A percentile compares a stretch with the other conserved stretches of the same genome.
Evolutionary conservation across 2,888 invertebrate genomes (phyloP).

Genomic region (Heliconius hortense): DNA sequence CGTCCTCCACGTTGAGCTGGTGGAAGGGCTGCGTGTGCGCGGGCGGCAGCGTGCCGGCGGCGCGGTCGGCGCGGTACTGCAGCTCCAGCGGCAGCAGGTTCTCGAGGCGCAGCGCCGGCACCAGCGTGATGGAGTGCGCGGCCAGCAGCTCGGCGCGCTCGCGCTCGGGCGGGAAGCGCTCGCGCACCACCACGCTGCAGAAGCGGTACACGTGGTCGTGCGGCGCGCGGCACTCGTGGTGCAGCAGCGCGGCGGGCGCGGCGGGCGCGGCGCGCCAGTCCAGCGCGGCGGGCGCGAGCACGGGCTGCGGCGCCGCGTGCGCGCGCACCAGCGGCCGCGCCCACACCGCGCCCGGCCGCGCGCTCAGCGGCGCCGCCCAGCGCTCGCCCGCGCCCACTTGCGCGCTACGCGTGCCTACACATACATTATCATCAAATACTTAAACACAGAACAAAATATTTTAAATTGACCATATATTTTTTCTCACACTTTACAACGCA

Average conservation of each 20-base stretch:
- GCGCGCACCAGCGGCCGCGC: constrained; percentile 60
- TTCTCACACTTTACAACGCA: neutral
- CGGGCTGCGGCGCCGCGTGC: constrained; percentile 57
- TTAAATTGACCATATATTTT: neutral
- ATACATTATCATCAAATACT: neutral
- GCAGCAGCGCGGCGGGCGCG: constrained; percentile 52
- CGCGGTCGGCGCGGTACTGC: constrained; percentile 74
- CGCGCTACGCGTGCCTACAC: constrained; percentile 32
- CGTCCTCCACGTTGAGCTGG: constrained; percentile 85
- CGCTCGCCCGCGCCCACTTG: constrained; percentile 79
- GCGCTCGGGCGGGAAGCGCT: constrained; percentile 89
- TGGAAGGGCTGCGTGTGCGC: constrained; percentile 68
- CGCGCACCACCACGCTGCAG: constrained; percentile 89
- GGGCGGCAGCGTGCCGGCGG: constrained; percentile 61
- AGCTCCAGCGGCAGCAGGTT: constrained; percentile 95
- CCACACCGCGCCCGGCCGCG: constrained; percentile 62
- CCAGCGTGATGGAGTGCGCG: constrained; percentile 92
- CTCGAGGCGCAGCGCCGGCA: constrained; percentile 91
- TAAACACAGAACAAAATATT: neutral
- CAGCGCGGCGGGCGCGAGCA: constrained; percentile 57
- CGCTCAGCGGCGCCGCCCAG: constrained; percentile 86
- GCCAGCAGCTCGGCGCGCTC: constrained; percentile 86
- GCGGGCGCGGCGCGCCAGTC: constrained; percentile 59
- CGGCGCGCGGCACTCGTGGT: constrained; percentile 65
- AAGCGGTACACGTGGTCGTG: constrained; percentile 81